Evolutionary conservation across 2,113 vertebrate species (phyloP).

Genomic region (Aspidoscelis tigris): DNA sequence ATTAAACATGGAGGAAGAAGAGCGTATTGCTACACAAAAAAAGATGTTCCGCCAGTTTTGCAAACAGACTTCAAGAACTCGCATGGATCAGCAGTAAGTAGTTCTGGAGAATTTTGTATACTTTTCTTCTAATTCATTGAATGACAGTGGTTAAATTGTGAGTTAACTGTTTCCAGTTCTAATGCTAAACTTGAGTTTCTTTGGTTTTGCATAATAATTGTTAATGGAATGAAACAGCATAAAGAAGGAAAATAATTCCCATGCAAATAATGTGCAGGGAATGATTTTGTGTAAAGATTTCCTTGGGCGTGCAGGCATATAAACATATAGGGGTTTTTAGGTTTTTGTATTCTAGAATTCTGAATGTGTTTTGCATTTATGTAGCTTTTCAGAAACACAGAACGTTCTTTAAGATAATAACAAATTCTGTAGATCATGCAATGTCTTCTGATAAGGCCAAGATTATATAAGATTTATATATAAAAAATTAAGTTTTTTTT

Average conservation of each 20-base stretch:
- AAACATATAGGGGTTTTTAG: too few species aligned
- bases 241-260: not conserved
- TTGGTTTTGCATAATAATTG: not conserved
- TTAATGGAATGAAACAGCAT: not conserved
- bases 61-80: constrained; percentile 68
- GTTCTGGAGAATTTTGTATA: not conserved
- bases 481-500: too few species aligned
- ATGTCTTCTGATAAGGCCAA: too few species aligned
- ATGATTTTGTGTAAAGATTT: not conserved
- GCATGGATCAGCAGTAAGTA: constrained; percentile 81
- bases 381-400: too few species aligned
- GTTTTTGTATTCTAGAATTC: not conserved
- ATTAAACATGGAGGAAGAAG: constrained; percentile 77
- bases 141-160: not conserved
- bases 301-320: too few species aligned
- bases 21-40: constrained; percentile 71
- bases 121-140: not conserved
- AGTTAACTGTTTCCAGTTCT: not conserved
- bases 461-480: too few species aligned
- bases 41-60: constrained; percentile 80
- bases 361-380: not conserved
- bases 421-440: too few species aligned
- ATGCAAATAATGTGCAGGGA: too few species aligned
- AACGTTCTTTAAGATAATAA: not conserved
- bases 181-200: not conserved